Percentiles rank a stretch among this genome's conserved stretches.
These are phyloP conservation scores for Drosophila littoralis DNA, from an alignment of 1,140 invertebrate genomes.

Conservation along the genomic window DNA sequence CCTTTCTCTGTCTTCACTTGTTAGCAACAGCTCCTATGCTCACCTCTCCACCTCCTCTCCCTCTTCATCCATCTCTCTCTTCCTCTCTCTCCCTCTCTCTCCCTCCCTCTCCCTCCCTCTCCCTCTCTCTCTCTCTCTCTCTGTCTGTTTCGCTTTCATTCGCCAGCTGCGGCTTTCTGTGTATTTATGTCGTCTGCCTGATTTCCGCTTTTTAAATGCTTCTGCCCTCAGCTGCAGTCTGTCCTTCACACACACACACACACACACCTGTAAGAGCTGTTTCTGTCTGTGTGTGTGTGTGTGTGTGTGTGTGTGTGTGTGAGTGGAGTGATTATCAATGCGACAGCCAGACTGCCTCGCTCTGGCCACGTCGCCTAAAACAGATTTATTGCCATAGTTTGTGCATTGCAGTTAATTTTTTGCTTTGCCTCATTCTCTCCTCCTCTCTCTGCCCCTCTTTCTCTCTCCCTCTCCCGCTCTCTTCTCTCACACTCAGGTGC, in stretches of 20 bases:
- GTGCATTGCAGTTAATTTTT: slow-evolving; percentile 53
- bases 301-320: too few species aligned
- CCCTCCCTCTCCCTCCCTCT: not conserved
- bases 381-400: slow-evolving; percentile 68
- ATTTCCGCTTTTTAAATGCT: slow-evolving; percentile 82
- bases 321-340: slow-evolving; percentile 32
- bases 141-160: slow-evolving; percentile 11
- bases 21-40: too few species aligned
- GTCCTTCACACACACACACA: slow-evolving; percentile 53
- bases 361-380: slow-evolving; percentile 19
- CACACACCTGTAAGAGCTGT: slow-evolving; percentile 4
- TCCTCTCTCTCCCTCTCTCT: not conserved
- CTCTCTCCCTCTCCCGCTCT: not conserved
- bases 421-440: not conserved
- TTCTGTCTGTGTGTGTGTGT: slow-evolving; percentile 11
- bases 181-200: slow-evolving; percentile 78
- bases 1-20: not conserved
- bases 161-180: slow-evolving; percentile 44
- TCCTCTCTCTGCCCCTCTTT: not conserved
- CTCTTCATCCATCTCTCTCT: too few species aligned
- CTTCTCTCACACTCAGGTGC: slow-evolving; percentile 42
- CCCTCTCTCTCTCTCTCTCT: not conserved
- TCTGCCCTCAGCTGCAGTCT: slow-evolving; percentile 43
- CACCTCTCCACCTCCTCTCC: too few species aligned
- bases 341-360: slow-evolving; percentile 1